Conservation (phyloP, 64 coral and sea anemone genomes). For the Trachythela sp. region DNA sequence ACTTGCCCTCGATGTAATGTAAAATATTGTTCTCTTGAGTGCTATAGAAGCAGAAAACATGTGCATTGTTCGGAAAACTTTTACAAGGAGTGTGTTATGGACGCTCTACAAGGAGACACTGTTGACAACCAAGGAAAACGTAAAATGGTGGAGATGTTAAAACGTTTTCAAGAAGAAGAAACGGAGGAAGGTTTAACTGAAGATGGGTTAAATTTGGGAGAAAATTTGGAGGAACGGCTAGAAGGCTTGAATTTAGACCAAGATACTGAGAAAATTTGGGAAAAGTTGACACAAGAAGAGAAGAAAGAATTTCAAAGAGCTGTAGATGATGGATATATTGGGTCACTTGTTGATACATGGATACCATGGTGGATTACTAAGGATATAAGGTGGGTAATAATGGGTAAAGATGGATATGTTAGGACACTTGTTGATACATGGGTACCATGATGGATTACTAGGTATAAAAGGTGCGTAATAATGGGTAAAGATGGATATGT, state of each 20-base stretch:
- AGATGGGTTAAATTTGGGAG: neutral
- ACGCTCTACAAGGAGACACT: conserved; percentile 31
- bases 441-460: neutral
- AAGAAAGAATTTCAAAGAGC: conserved; percentile 60
- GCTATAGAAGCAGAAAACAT: conserved; percentile 82
- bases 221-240: conserved; percentile 69
- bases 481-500: no score
- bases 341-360: conserved; percentile 53
- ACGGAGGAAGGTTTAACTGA: neutral
- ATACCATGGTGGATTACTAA: conserved; percentile 71
- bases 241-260: conserved; percentile 50
- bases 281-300: conserved; percentile 55
- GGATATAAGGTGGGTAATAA: conserved; percentile 15
- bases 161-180: conserved; percentile 53
- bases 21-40: conserved; percentile 73
- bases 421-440: neutral
- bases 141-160: conserved; percentile 72
- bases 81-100: conserved; percentile 74
- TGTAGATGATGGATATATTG: conserved; percentile 58
- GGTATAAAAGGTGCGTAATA: neutral
- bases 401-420: no score
- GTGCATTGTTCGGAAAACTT: conserved; percentile 77
- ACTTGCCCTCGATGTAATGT: conserved; percentile 81
- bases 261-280: conserved; percentile 58
- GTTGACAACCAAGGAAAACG: conserved; percentile 48